Conservation (phyloP, 2,888 invertebrate species). For the Volucella inflata region DNA sequence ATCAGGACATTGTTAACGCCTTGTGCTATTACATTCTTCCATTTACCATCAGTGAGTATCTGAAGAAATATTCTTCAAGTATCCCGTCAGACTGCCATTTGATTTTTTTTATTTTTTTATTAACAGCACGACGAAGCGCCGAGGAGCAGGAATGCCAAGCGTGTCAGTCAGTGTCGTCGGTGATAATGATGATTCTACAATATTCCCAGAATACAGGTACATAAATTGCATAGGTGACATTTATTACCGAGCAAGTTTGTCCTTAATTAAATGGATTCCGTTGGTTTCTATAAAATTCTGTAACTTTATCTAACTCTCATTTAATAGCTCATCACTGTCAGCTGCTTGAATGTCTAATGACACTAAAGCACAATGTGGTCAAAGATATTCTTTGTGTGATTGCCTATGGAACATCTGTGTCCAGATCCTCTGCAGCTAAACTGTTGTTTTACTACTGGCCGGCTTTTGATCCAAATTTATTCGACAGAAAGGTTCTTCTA, state of each 20-base stretch:
- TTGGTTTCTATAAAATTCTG: not conserved
- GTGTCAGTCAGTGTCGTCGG: conserved; percentile 94
- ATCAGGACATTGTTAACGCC: conserved; percentile 97
- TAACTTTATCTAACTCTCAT: conserved; percentile 2
- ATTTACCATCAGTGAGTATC: conserved; percentile 94
- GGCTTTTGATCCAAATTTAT: conserved; percentile 96
- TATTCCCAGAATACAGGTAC: conserved; percentile 96
- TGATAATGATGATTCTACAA: conserved; percentile 98
- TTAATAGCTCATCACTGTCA: conserved; percentile 96
- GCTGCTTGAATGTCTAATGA: conserved; percentile 97
- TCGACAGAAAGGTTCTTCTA: conserved; percentile 94
- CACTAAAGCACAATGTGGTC: conserved; percentile 94
- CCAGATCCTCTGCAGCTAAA: conserved; percentile 97
- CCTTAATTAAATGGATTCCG: not conserved
- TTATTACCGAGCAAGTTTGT: not conserved
- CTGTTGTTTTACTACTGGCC: conserved; percentile 99
- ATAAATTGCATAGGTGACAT: conserved; percentile 51
- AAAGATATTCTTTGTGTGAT: conserved; percentile 97
- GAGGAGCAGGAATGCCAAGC: conserved; percentile 91
- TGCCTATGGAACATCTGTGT: conserved; percentile 97
- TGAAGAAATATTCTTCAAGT: conserved; percentile 29
- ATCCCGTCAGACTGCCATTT: conserved; percentile 1
- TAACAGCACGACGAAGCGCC: conserved; percentile 87
- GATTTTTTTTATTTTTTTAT: not conserved
- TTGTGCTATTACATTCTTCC: conserved; percentile 98